Evolutionary conservation across 2,888 invertebrate species (phyloP).

Genomic region (Uropetala carovei): DNA sequence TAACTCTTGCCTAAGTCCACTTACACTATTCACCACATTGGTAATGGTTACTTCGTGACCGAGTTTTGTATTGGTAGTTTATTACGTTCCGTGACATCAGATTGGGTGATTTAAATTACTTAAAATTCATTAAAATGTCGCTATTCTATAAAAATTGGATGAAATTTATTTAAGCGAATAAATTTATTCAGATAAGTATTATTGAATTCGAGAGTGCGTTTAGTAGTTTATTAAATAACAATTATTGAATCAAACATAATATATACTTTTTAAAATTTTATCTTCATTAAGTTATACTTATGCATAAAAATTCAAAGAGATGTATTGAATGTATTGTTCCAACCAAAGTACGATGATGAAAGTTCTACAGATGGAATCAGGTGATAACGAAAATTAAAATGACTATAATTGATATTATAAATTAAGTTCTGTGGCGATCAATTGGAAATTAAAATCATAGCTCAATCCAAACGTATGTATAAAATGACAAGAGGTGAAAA

Average conservation of each 20-base stretch:
- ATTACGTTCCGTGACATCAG: neutral
- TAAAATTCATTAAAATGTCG: neutral
- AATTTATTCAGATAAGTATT: neutral
- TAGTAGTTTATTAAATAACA: neutral
- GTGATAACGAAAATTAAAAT: no score
- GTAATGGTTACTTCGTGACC: neutral
- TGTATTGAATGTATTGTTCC: no score
- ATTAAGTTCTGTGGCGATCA: no score
- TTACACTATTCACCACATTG: neutral
- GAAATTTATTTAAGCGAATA: neutral
- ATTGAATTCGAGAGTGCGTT: no score
- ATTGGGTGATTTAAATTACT: neutral
- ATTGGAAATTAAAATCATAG: no score
- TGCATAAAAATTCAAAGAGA: no score
- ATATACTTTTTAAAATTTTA: neutral
- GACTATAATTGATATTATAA: no score
- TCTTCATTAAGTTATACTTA: neutral
- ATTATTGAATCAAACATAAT: neutral
- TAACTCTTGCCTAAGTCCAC: slow-evolving; percentile 16
- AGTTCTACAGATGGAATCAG: no score
- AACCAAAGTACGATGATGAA: no score
- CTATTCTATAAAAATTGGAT: neutral
- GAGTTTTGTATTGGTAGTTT: neutral
- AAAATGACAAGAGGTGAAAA: no score
- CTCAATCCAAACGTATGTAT: no score